phyloP scores from a whole-genome alignment of 2,113 vertebrate genomes.

The Trematomus loennbergii region DNA sequence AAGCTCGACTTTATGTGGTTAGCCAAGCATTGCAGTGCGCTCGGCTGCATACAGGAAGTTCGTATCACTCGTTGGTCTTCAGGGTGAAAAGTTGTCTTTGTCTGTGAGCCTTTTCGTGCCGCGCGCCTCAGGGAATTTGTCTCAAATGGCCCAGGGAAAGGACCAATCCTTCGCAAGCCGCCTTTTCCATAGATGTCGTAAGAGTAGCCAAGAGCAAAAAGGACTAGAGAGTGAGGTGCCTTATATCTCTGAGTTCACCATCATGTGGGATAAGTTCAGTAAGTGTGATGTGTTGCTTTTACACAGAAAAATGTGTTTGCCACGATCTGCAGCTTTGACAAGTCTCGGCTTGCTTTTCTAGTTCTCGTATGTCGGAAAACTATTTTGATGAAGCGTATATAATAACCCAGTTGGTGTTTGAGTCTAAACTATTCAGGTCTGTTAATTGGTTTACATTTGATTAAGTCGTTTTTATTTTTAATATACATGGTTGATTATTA shows the following conservation, averaged over 20 bases:
- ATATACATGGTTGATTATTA: not conserved
- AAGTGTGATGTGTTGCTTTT: slow-evolving; percentile 82
- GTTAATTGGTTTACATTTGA: not conserved
- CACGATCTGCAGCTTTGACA: slow-evolving; percentile 4
- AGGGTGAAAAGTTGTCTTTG: slow-evolving; percentile 75
- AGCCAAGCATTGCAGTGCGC: slow-evolving; percentile 70
- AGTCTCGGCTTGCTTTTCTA: not conserved
- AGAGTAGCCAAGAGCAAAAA: slow-evolving; percentile 86
- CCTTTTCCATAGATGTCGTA: slow-evolving; percentile 90
- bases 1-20: slow-evolving; percentile 81
- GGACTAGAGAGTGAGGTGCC: slow-evolving; percentile 86
- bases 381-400: not conserved
- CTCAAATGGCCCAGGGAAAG: slow-evolving; percentile 89
- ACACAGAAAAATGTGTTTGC: slow-evolving; percentile 2
- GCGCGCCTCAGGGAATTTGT: slow-evolving; percentile 16
- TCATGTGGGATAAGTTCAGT: slow-evolving; percentile 91
- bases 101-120: slow-evolving; percentile 24
- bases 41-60: slow-evolving; percentile 90
- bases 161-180: slow-evolving; percentile 91
- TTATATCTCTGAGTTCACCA: slow-evolving; percentile 86
- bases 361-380: not conserved
- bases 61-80: slow-evolving; percentile 72
- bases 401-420: not conserved
- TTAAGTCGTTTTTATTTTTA: not conserved
- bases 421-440: not conserved